A percentile compares a stretch with the other conserved stretches of the same genome.
Conservation (phyloP, 1,140 invertebrate genomes). For the Aphelenchoides fujianensis region DNA sequence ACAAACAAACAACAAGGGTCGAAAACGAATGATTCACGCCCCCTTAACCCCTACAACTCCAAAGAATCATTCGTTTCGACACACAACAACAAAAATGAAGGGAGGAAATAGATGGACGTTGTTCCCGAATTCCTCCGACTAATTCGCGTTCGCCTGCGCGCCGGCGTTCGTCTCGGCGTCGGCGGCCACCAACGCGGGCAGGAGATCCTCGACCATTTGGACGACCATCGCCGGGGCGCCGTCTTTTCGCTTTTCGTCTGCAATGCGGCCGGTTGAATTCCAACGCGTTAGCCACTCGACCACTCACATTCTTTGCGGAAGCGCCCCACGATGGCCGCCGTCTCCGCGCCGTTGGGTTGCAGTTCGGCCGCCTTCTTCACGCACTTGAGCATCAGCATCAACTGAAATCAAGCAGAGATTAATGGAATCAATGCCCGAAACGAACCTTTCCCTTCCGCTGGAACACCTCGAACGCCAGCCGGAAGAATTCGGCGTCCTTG, state of each 20-base stretch:
- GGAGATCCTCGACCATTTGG: slow-evolving; percentile 3
- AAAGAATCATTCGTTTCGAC: too few species aligned
- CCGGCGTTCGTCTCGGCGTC: too few species aligned
- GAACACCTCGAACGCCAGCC: slow-evolving; percentile 54
- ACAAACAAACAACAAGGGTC: too few species aligned
- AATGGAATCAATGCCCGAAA: slow-evolving; percentile 14
- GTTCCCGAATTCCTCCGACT: too few species aligned
- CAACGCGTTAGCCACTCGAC: neutral
- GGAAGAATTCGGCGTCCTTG: slow-evolving; percentile 43
- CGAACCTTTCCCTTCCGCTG: slow-evolving; percentile 51
- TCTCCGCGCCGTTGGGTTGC: slow-evolving; percentile 31
- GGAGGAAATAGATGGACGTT: too few species aligned
- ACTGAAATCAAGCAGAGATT: slow-evolving; percentile 26
- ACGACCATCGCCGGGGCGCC: neutral
- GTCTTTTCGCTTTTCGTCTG: neutral
- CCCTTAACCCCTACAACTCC: too few species aligned
- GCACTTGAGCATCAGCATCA: slow-evolving; percentile 53
- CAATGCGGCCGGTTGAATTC: neutral
- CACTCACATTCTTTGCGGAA: slow-evolving; percentile 2
- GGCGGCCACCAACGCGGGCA: neutral
- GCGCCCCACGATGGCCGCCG: neutral
- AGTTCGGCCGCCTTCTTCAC: slow-evolving; percentile 40
- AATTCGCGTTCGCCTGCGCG: too few species aligned
- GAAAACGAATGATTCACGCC: too few species aligned
- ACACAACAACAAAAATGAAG: too few species aligned